Evolutionary conservation across 1,140 invertebrate genomes (phyloP).

Genomic region (Solenopsis fugax): DNA sequence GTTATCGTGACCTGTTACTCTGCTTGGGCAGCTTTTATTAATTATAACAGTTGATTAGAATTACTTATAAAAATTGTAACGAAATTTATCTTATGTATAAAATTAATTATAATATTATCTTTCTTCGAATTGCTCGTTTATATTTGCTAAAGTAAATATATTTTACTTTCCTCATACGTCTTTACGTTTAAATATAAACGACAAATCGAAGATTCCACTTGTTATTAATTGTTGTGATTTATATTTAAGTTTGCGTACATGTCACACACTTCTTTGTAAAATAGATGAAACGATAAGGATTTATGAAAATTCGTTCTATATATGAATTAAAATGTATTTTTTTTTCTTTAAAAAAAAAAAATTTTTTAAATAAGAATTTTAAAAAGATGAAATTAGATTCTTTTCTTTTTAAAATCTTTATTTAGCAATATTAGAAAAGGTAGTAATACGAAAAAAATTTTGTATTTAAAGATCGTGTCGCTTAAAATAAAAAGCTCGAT

Average conservation of each 20-base stretch:
- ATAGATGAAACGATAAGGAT: background rate
- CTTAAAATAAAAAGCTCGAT: background rate
- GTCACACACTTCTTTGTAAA: background rate
- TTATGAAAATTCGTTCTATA: background rate
- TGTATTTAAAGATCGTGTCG: background rate
- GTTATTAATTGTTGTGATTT: conserved; percentile 30
- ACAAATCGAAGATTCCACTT: conserved; percentile 13
- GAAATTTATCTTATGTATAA: background rate
- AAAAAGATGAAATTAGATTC: background rate
- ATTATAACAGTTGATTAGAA: background rate
- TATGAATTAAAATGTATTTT: background rate
- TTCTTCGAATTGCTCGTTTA: background rate
- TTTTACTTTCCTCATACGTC: background rate
- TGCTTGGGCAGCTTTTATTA: background rate
- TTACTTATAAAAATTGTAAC: background rate
- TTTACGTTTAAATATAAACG: conserved; percentile 2
- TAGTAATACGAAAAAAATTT: background rate
- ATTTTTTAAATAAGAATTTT: background rate
- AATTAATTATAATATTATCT: background rate
- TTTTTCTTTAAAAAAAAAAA: background rate
- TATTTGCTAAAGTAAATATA: background rate
- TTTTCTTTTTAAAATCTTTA: background rate
- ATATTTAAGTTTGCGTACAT: conserved; percentile 17
- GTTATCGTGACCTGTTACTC: no score
- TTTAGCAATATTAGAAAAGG: background rate